Evolutionary conservation across 2,888 invertebrate genomes (phyloP).

Genomic region (Amblyjoppa proteus): DNA sequence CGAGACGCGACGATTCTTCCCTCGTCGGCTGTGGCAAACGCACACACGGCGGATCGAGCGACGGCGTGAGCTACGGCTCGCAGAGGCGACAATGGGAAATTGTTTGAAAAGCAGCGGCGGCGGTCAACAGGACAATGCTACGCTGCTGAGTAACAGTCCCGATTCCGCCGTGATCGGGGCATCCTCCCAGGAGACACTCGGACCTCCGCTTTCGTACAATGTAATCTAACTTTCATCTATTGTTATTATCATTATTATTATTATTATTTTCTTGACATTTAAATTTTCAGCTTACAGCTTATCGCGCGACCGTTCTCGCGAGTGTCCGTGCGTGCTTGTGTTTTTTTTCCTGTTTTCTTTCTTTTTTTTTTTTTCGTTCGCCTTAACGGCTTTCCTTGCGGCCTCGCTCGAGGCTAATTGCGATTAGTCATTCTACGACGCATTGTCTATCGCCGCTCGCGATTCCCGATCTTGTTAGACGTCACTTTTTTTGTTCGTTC

Average conservation of each 20-base stretch:
- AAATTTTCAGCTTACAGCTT: not conserved
- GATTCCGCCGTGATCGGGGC: conserved; percentile 79
- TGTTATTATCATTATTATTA: not conserved
- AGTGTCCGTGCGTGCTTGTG: not conserved
- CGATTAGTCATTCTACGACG: conserved; percentile 28
- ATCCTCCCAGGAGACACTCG: conserved; percentile 86
- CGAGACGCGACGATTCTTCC: not conserved
- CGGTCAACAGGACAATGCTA: conserved; percentile 82
- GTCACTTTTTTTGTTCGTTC: not conserved
- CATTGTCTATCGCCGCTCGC: not conserved
- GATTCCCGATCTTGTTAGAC: conserved; percentile 1
- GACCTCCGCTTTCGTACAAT: conserved; percentile 86
- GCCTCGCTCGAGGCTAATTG: conserved; percentile 1
- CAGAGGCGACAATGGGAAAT: conserved; percentile 88
- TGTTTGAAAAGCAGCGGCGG: conserved; percentile 88
- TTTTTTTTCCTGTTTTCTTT: not conserved
- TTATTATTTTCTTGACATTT: no score
- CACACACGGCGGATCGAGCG: not conserved
- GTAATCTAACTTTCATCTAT: conserved; percentile 78
- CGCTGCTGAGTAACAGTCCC: conserved; percentile 79
- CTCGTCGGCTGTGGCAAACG: not conserved
- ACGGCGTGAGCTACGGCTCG: not conserved
- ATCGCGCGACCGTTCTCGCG: not conserved
- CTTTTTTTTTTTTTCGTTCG: not conserved
- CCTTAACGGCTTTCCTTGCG: not conserved